Evolutionary conservation across 2,888 invertebrate species (phyloP).

Genomic region (Gymnosoma rotundatum): DNA sequence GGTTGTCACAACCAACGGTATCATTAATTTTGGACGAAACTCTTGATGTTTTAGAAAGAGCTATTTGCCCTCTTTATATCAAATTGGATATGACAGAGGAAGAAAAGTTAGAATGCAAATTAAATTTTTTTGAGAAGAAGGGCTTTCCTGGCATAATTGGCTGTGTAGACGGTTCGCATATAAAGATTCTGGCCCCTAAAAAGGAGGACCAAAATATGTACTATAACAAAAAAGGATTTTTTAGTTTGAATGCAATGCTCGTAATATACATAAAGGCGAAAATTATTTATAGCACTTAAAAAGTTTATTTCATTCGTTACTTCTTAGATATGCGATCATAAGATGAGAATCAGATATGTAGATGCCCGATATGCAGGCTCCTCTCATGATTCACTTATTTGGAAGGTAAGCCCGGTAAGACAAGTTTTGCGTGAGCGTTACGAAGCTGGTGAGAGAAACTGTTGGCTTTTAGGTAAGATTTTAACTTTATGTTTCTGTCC

Average conservation of each 20-base stretch:
- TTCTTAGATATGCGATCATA: slow-evolving; percentile 48
- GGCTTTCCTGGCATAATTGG: slow-evolving; percentile 15
- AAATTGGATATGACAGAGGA: slow-evolving; percentile 31
- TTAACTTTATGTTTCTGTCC: not conserved
- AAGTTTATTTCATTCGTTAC: not conserved
- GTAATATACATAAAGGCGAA: not conserved
- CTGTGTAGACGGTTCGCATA: not conserved
- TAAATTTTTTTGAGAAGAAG: slow-evolving; percentile 19
- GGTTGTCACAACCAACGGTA: slow-evolving; percentile 49
- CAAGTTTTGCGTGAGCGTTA: slow-evolving; percentile 24
- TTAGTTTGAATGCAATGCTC: slow-evolving; percentile 31
- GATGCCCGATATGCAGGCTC: slow-evolving; percentile 46
- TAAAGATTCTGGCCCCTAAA: not conserved
- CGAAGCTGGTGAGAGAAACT: not conserved
- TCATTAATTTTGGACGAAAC: slow-evolving; percentile 41
- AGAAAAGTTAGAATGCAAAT: slow-evolving; percentile 19
- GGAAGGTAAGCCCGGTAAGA: not conserved
- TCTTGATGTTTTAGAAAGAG: slow-evolving; percentile 14
- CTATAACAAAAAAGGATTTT: slow-evolving; percentile 31
- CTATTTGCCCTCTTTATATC: slow-evolving; percentile 28
- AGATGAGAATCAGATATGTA: slow-evolving; percentile 44
- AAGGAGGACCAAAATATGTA: not conserved
- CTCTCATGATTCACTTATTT: too few species aligned
- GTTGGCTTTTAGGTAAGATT: not conserved
- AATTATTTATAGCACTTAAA: not conserved